phyloP scores from a whole-genome alignment of 2,888 invertebrate species.

The Elegia similella region DNA sequence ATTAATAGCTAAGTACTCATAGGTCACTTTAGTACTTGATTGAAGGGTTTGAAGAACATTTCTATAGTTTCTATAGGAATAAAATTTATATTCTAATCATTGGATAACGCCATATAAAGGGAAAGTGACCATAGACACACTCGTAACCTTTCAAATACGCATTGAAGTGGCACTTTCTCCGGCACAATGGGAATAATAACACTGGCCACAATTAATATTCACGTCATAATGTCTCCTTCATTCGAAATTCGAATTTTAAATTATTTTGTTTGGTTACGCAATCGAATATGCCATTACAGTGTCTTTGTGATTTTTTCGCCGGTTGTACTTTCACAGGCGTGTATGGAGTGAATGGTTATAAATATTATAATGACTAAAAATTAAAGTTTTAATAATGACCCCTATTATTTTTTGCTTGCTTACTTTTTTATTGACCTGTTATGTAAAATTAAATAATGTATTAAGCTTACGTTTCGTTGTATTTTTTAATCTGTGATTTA shows the following conservation, averaged over 20 bases:
- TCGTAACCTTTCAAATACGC: conserved; percentile 10
- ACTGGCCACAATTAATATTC: conserved; percentile 26
- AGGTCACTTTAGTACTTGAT: no score
- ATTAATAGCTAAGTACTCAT: no score
- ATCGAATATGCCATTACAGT: conserved; percentile 9
- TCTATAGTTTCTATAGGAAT: not conserved
- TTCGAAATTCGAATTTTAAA: conserved; percentile 29
- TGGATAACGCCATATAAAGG: not conserved
- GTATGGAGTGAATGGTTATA: not conserved
- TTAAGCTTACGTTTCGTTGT: no score
- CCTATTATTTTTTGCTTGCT: not conserved
- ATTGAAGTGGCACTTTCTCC: conserved; percentile 26
- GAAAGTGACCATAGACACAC: conserved; percentile 16
- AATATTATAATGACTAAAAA: not conserved
- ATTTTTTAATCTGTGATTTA: no score
- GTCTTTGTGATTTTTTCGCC: not conserved
- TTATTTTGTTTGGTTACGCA: conserved; percentile 30
- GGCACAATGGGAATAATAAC: conserved; percentile 26
- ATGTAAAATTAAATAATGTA: no score
- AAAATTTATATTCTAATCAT: not conserved
- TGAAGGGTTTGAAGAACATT: no score
- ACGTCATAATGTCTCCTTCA: conserved; percentile 22
- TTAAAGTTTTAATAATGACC: not conserved
- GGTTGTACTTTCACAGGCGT: not conserved
- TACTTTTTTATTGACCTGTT: no score